Base-by-base conservation (phyloP, 2,797 vertebrate species). In the Phalanger gymnotis region DNA sequence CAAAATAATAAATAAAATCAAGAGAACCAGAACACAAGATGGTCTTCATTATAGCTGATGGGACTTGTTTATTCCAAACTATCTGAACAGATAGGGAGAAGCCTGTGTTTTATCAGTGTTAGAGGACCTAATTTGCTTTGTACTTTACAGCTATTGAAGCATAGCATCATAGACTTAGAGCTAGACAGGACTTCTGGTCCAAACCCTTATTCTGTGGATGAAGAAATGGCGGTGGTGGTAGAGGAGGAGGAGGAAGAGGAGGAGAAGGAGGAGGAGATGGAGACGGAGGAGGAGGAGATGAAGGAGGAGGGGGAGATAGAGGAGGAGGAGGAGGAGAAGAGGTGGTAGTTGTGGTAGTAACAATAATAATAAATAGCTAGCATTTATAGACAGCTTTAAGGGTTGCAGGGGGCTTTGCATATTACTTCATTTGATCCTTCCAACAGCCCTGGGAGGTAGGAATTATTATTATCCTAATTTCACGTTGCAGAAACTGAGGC, bases 1-100 rank as follows among this genome's bases (percentile, higher is more conserved):
- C 94, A 93, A 95, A 93, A 95, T 95, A 93, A 96, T 53, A 96
- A 98, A 95, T 53, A 97, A 95, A 97, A 58, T 34, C 55, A 90
- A 97, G 53, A 27, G 54, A 1, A 47, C 92, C 95, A 90, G 1
- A 27, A 53, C 92, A 96, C 7, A 25, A 94, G 94, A 91, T 52
- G 94, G 93, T 95, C 92, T 57, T 53, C 51, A 1, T 2, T 54
- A 51, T 90, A 92, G 90, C 94, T 93, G 93, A 87, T 1, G 34
- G 95, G 95, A 96, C 95, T 96, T 53, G 90, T 93, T 98, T 96
- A 95, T 61, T 94, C 57, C 34, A 53, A 91, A 94, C 73, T 97
- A 81, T 91, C 54, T 53, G 90, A 91, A 66, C 9, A 90, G 91
- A 94, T 54, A 55, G 53, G 92, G 89, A 58, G 53, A 58, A 34